phyloP scores from a whole-genome alignment of 1,140 invertebrate genomes.

The Leptonema lineaticorne region DNA sequence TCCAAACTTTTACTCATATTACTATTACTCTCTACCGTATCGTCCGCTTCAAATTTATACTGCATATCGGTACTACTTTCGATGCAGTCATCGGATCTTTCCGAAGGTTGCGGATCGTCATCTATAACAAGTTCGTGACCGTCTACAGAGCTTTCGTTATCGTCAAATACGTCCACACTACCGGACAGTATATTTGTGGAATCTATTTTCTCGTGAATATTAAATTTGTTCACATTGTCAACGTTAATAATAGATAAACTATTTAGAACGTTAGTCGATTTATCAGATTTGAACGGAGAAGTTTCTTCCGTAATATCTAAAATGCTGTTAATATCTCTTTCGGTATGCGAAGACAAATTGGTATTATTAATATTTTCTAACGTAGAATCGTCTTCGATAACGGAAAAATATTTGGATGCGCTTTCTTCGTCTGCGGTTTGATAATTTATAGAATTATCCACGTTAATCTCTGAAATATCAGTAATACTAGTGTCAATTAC shows the following conservation, averaged over 20 bases:
- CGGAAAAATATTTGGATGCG: constrained; percentile 51
- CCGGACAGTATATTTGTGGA: constrained; percentile 53
- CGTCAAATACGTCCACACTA: constrained; percentile 55
- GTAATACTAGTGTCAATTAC: constrained; percentile 23
- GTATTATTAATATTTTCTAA: constrained; percentile 38
- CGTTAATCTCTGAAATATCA: constrained; percentile 47
- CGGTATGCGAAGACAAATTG: constrained; percentile 37
- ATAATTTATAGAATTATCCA: constrained; percentile 45
- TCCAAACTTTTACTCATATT: neutral
- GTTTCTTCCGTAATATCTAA: neutral
- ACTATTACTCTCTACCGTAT: neutral
- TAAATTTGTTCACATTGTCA: constrained; percentile 39
- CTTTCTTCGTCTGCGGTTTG: constrained; percentile 53
- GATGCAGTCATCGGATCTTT: constrained; percentile 31
- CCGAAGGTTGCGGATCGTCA: constrained; percentile 43
- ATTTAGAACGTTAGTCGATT: constrained; percentile 46
- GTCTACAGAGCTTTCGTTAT: constrained; percentile 55
- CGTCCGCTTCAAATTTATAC: constrained; percentile 17
- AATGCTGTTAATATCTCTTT: neutral
- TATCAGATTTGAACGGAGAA: constrained; percentile 43
- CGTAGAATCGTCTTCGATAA: constrained; percentile 51
- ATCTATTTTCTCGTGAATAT: constrained; percentile 45
- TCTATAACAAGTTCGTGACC: constrained; percentile 55
- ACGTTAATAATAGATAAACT: constrained; percentile 51
- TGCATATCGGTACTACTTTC: constrained; percentile 27